phyloP scores from a whole-genome alignment of 2,888 invertebrate genomes.

The Metopia argyrocephala region DNA sequence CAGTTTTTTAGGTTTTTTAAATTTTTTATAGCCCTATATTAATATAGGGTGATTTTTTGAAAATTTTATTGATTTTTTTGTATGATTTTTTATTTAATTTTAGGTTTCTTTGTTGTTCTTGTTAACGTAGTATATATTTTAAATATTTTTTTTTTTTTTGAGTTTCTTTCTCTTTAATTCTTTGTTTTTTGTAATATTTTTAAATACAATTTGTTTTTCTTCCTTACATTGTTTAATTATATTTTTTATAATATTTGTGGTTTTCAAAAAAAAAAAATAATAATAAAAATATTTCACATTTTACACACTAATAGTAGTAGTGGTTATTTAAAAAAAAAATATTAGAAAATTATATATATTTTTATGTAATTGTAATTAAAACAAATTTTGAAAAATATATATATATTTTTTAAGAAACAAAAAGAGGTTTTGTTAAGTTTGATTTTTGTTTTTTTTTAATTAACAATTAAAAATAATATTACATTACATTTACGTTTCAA shows the following conservation, averaged over 20 bases:
- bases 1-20: slow-evolving; percentile 59
- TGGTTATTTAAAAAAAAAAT: neutral
- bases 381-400: slow-evolving; percentile 12
- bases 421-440: slow-evolving; percentile 22
- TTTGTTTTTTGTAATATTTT: slow-evolving; percentile 5
- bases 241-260: slow-evolving; percentile 37
- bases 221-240: slow-evolving; percentile 4
- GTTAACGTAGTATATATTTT: slow-evolving; percentile 64
- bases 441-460: slow-evolving; percentile 4
- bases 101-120: slow-evolving; percentile 46
- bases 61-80: slow-evolving; percentile 65
- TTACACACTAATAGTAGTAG: slow-evolving; percentile 55
- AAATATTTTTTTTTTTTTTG: slow-evolving; percentile 59
- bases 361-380: slow-evolving; percentile 14
- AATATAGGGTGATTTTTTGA: slow-evolving; percentile 58
- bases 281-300: slow-evolving; percentile 56
- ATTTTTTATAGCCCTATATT: slow-evolving; percentile 54
- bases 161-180: slow-evolving; percentile 44
- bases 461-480: slow-evolving; percentile 13
- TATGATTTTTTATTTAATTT: slow-evolving; percentile 44
- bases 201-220: slow-evolving; percentile 34
- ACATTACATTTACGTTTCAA: slow-evolving; percentile 30
- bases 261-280: slow-evolving; percentile 39
- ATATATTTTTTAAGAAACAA: slow-evolving; percentile 33
- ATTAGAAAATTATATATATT: slow-evolving; percentile 19